These are phyloP conservation scores for Bucorvus abyssinicus DNA, from an alignment of 2,797 vertebrate species.

Conservation along the genomic window DNA sequence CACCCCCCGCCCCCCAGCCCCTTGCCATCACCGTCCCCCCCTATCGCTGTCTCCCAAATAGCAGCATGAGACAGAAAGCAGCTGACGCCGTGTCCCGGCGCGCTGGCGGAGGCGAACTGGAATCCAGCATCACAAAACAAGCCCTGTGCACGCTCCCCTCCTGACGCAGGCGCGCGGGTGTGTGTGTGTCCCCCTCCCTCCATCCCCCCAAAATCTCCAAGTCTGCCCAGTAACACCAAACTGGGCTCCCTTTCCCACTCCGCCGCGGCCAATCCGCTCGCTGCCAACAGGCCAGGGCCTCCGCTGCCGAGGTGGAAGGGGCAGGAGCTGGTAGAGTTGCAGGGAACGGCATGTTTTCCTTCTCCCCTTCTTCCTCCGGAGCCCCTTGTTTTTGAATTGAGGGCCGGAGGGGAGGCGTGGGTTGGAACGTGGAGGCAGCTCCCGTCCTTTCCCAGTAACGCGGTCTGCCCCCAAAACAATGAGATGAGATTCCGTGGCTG, in stretches of 20 bases:
- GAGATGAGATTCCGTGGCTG: neutral
- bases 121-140: slow-evolving; percentile 59
- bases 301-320: neutral
- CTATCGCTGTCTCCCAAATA: neutral
- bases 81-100: slow-evolving; percentile 41
- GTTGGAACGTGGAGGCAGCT: neutral
- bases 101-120: slow-evolving; percentile 39
- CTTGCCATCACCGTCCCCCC: neutral
- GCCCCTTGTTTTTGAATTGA: slow-evolving; percentile 15
- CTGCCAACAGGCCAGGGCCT: neutral
- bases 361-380: neutral
- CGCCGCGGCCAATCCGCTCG: slow-evolving; percentile 19
- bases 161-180: neutral
- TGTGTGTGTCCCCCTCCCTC: neutral
- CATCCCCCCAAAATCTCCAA: slow-evolving; percentile 36
- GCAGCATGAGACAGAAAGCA: slow-evolving; percentile 20
- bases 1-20: neutral
- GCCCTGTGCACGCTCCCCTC: neutral
- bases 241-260: neutral
- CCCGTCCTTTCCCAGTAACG: neutral
- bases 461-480: neutral
- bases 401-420: neutral
- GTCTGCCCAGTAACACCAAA: slow-evolving; percentile 63
- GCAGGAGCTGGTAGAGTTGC: slow-evolving; percentile 52
- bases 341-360: slow-evolving; percentile 62